A percentile compares a stretch with the other conserved stretches of the same genome.
phyloP scores from a whole-genome alignment of 64 coral and sea anemone species.

The Orbicella faveolata region DNA sequence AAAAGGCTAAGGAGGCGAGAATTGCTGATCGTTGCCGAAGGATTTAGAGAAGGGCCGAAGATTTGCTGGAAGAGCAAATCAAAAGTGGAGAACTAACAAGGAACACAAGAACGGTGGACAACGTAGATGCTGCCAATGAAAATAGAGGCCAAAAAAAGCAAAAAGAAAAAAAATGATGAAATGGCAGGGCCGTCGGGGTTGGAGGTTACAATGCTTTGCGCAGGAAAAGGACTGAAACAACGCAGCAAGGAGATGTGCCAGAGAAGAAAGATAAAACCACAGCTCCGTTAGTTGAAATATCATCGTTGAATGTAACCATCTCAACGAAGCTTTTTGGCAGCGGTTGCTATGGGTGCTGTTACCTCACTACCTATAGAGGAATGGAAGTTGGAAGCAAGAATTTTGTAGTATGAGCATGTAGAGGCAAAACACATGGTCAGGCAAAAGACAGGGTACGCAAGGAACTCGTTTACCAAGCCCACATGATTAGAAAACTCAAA shows the following conservation, averaged over 20 bases:
- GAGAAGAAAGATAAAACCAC: not conserved
- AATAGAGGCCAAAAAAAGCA: no score
- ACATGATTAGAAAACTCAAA: constrained; percentile 13
- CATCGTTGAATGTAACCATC: not conserved
- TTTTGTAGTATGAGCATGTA: not conserved
- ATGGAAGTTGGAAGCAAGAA: constrained; percentile 16
- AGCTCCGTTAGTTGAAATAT: constrained; percentile 3
- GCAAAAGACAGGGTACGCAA: not conserved
- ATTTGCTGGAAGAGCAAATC: not conserved
- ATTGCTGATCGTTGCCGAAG: constrained; percentile 11
- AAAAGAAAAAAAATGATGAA: no score
- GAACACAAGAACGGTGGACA: no score
- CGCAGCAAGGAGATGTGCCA: not conserved
- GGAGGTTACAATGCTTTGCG: no score
- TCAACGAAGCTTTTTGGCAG: constrained; percentile 19
- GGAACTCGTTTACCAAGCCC: constrained; percentile 44
- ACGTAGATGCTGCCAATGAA: no score
- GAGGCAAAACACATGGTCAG: not conserved
- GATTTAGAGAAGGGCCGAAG: constrained; percentile 15
- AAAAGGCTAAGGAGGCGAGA: constrained; percentile 41
- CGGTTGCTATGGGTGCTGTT: constrained; percentile 34
- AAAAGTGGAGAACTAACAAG: not conserved
- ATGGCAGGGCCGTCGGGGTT: no score
- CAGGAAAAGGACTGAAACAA: not conserved
- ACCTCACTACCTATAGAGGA: constrained; percentile 18